A percentile compares a stretch with the other conserved stretches of the same genome.
Evolutionary conservation across 2,797 vertebrate species (phyloP).

Genomic region (Hipposideros larvatus): DNA sequence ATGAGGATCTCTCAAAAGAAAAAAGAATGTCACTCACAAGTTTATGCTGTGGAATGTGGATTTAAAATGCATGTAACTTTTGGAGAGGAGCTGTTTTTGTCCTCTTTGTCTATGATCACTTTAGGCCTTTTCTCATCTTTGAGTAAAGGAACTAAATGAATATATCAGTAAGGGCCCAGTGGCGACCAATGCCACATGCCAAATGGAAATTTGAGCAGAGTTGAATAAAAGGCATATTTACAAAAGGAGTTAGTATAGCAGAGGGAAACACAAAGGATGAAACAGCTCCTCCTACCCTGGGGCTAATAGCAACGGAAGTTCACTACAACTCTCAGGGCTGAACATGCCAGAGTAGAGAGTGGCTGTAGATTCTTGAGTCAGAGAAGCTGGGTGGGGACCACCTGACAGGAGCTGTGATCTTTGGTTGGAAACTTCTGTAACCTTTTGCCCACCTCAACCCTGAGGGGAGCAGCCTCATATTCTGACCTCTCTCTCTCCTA

Average conservation of each 20-base stretch:
- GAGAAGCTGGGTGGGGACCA: neutral
- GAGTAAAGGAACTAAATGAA: neutral
- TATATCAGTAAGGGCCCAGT: neutral
- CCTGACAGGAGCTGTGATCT: neutral
- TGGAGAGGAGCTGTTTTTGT: neutral
- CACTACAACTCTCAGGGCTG: neutral
- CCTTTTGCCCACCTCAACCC: neutral
- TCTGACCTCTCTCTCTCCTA: neutral
- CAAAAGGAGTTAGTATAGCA: neutral
- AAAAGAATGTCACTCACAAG: neutral
- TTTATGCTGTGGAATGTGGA: neutral
- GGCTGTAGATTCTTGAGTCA: neutral
- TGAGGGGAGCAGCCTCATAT: neutral
- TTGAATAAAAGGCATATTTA: neutral
- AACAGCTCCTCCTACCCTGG: neutral
- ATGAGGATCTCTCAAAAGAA: neutral
- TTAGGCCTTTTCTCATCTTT: neutral
- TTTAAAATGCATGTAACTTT: neutral
- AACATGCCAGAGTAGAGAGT: neutral
- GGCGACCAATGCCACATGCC: neutral
- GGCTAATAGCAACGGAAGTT: neutral
- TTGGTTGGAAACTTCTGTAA: neutral
- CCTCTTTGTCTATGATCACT: neutral
- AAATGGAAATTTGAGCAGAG: neutral
- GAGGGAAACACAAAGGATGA: neutral